Percentiles rank a stretch among this genome's conserved stretches.
phyloP scores from a whole-genome alignment of 2,797 vertebrate genomes.

The Capromys pilorides region DNA sequence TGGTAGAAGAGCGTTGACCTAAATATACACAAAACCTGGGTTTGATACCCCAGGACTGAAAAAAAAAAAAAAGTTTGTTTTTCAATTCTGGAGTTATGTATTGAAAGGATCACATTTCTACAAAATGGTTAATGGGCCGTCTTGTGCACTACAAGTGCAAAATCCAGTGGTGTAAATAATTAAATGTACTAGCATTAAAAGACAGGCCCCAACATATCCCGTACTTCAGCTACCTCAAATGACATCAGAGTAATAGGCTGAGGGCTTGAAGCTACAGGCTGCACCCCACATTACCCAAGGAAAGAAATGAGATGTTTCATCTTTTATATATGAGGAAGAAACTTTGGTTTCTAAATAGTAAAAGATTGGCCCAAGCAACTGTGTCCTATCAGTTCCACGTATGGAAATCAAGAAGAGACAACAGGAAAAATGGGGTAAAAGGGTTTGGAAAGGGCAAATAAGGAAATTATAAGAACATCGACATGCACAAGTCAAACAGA shows the following conservation, averaged over 20 bases:
- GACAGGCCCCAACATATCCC: not conserved
- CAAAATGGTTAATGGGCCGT: constrained; percentile 23
- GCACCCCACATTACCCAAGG: constrained; percentile 74
- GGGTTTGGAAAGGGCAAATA: constrained; percentile 18
- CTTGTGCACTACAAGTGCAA: not conserved
- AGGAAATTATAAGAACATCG: constrained; percentile 76
- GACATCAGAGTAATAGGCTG: not conserved
- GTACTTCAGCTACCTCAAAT: constrained; percentile 54
- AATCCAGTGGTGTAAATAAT: constrained; percentile 39
- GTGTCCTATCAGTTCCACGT: constrained; percentile 18
- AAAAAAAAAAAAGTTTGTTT: not conserved
- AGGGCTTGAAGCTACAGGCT: not conserved
- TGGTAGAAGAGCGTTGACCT: not conserved
- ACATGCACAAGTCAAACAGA: constrained; percentile 79
- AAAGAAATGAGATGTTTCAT: constrained; percentile 58
- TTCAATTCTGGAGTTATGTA: constrained; percentile 13
- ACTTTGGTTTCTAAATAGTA: constrained; percentile 41
- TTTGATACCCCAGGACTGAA: not conserved
- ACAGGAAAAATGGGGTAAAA: constrained; percentile 65
- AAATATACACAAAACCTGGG: not conserved
- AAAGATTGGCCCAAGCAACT: constrained; percentile 32
- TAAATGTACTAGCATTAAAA: not conserved
- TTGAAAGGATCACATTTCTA: constrained; percentile 46
- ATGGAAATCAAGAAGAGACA: constrained; percentile 60
- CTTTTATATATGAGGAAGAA: constrained; percentile 19